Base-by-base conservation (phyloP, 2,113 vertebrate genomes). In the Irena cyanogastra region DNA sequence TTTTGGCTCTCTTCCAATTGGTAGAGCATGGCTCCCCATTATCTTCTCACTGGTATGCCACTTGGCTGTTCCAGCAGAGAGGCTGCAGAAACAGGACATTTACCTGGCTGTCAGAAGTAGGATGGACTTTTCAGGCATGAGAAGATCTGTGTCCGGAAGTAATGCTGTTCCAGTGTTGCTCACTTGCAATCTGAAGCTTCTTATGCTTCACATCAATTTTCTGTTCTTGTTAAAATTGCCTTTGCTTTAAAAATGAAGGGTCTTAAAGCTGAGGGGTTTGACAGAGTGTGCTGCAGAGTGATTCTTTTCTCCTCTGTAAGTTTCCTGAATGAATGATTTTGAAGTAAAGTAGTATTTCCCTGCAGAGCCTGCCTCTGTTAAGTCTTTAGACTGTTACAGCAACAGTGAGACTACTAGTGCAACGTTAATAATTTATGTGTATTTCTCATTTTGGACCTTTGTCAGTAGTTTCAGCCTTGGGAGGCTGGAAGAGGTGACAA, bases 321-420 rank as follows among this genome's bases (percentile, higher is more conserved):
- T 94, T 94, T 96, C 85, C 79, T 95, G 88, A 96, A 87, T 82
- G 93, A 94, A 83, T 91, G 72, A 84, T 93, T 96, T 83, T 94
- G 80, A 89, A 97, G 68, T 85, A 74, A 87, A 87, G 39, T 68
- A 85, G 16, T 69, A 81, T 92, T 83, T 94, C 83, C 91, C 86
- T 78, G 89, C 83, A 94, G 86, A 94, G 72, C 60, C 33, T 83
- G 71, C 56, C 69, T 96, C 90, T 74, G 50, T 80, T 79, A 80
- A 77, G 83, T 87, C 81, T 93, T 93, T 44, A 56, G 91, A 71
- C 80, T 91, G 80, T 84, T 87, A 70, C 42, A 90, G 86, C 91
- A 90, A 90, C 91, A 93, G 86, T 6, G 3, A 92, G 47, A 71
- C 86, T 81, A n/a, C 72, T 54, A 52, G 52, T 49, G 76, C 91